Percentiles rank a stretch among this genome's conserved stretches.
These are phyloP conservation scores for Ptychodera flava DNA, from an alignment of 35 echinoderm and acorn worm species.

Conservation along the genomic window DNA sequence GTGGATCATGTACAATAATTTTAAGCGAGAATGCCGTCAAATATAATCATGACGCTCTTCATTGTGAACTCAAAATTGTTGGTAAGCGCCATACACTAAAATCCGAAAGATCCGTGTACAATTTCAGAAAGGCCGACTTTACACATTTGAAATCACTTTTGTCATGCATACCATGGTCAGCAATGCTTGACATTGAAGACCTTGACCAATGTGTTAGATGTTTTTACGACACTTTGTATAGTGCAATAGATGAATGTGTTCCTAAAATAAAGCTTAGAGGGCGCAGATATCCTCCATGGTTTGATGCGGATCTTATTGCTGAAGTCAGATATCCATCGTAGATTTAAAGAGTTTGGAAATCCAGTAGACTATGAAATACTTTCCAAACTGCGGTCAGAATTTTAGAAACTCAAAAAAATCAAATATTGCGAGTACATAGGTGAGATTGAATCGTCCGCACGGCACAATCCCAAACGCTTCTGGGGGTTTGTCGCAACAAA, in stretches of 20 bases:
- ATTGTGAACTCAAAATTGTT: no score
- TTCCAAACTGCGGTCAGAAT: background rate
- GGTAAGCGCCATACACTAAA: no score
- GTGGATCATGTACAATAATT: no score
- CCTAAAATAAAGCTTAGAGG: conserved; percentile 1
- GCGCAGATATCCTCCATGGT: background rate
- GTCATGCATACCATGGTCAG: background rate
- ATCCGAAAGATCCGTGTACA: no score
- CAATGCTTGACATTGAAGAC: background rate
- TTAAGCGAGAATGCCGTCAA: no score
- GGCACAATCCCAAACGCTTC: background rate
- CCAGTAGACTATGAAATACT: background rate
- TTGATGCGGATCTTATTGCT: background rate
- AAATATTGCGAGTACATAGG: background rate
- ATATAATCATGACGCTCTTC: no score
- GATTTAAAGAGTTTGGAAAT: background rate
- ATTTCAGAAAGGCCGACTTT: no score
- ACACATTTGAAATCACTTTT: no score
- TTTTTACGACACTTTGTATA: background rate
- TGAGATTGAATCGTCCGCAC: background rate
- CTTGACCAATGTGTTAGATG: background rate
- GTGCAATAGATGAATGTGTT: background rate
- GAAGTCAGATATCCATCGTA: background rate
- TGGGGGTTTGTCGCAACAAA: background rate
- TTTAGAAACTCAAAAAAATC: background rate